These are phyloP conservation scores for Plecturocebus donacophilus DNA, from an alignment of 2,113 vertebrate genomes.

Conservation along the genomic window DNA sequence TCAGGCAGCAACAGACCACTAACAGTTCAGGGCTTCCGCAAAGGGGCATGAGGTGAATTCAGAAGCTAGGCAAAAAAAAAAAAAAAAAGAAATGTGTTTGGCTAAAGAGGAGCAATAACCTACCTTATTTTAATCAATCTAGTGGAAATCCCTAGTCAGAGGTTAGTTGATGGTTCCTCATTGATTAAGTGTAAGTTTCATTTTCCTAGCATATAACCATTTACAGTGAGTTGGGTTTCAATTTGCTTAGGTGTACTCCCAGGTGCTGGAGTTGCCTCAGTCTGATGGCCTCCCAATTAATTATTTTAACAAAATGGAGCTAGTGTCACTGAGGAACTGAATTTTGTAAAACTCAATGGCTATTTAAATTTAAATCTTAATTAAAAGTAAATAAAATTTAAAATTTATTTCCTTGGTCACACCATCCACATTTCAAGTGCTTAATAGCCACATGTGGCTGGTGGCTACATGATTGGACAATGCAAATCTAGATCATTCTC, in stretches of 20 bases:
- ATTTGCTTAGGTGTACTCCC: background rate
- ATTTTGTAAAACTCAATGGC: too few species aligned
- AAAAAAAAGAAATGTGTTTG: too few species aligned
- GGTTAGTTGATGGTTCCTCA: background rate
- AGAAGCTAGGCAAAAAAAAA: background rate
- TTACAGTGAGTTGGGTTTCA: background rate
- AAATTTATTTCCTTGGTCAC: background rate
- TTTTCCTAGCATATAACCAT: background rate
- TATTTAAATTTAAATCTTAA: background rate
- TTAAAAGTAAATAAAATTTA: slow-evolving; percentile 26
- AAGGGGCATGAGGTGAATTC: background rate
- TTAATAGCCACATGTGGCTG: background rate
- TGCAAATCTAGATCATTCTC: background rate
- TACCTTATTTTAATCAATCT: background rate
- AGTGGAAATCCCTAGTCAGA: background rate
- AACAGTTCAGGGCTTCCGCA: background rate
- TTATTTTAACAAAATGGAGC: background rate
- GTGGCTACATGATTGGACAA: background rate
- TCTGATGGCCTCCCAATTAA: background rate
- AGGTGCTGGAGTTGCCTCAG: background rate
- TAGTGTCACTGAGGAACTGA: background rate
- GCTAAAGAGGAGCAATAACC: background rate
- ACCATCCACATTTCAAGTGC: background rate
- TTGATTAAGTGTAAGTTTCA: background rate
- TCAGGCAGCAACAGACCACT: background rate